Evolutionary conservation across 2,113 vertebrate species (phyloP).

Genomic region (Alosa alosa): DNA sequence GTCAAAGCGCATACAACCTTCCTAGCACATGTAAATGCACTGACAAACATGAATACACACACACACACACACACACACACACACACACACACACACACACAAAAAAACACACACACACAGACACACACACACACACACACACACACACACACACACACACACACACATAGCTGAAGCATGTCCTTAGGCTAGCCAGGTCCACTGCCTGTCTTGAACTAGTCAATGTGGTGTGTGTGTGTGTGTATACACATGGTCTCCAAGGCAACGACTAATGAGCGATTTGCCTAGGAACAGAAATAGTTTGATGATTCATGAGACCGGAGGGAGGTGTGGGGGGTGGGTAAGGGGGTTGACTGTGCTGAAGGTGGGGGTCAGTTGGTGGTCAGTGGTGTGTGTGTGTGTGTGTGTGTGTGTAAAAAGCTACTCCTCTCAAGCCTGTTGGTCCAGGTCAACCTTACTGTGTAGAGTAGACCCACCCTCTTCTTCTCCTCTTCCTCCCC

Average conservation of each 20-base stretch:
- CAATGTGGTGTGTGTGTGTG: slow-evolving; percentile 44
- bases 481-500: neutral
- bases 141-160: neutral
- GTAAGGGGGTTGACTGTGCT: neutral
- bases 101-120: neutral
- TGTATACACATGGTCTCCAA: slow-evolving; percentile 15
- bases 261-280: slow-evolving; percentile 24
- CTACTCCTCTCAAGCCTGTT: neutral
- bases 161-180: neutral
- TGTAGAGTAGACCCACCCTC: neutral
- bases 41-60: slow-evolving; percentile 4
- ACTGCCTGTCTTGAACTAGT: slow-evolving; percentile 25
- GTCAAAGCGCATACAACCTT: neutral
- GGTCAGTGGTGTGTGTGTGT: slow-evolving; percentile 19
- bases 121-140: neutral
- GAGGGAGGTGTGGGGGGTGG: neutral
- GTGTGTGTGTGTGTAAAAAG: slow-evolving; percentile 1
- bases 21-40: neutral
- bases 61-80: neutral
- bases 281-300: slow-evolving; percentile 18
- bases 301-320: slow-evolving; percentile 30
- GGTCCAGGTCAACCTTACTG: neutral
- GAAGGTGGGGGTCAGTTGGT: neutral
- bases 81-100: neutral
- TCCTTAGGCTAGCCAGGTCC: slow-evolving; percentile 6